Evolutionary conservation across 2,888 invertebrate genomes (phyloP), one percentile per base, ranked within the genome.

Genomic region (Melanchra persicariae): DNA sequence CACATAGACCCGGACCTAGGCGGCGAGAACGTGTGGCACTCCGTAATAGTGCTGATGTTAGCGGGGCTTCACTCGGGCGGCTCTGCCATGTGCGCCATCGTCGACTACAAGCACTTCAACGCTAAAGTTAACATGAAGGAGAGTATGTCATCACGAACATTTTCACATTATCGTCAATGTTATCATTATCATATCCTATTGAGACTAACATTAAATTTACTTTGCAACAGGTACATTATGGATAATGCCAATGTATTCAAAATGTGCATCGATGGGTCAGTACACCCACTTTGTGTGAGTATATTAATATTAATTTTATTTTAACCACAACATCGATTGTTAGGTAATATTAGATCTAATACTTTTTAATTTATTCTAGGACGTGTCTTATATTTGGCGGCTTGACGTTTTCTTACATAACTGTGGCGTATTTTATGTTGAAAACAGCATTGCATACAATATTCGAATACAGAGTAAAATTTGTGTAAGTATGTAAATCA

Each of bases 181-280:
- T 34, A 9, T 1, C 8, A 9, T 6, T 9, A 34, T 7, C 10
- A 2, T 30, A n/a, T n/a, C 8, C 12, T 49, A 22, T 49, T 58
- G 8, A 58, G 7, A 22, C 24, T 61, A 66, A 40, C 22, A 19
- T 43, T 54, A 70, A 43, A 26, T 43, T 45, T 5, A 30, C 19
- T 62, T 60, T 76, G 54, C 60, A 87, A 59, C 86, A 95, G 95
- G 94, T 86, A 89, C 90, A 45, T 77, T 95, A 68, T 95, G 95
- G 95, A 86, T 94, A 77, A 87, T 95, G 78, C 95, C 95, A 3
- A 90, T 95, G 91, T 95, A 93, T 85, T 94, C 95, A 1, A 93
- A 91, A 84, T 95, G 96, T 83, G 87, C 91, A 26, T 86, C 92
- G 3, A 72, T 89, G 49, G 90, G 90, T 68, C 82, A 82, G 49